Conservation (phyloP, 1,140 invertebrate species). For the Bombus difficillimus region DNA sequence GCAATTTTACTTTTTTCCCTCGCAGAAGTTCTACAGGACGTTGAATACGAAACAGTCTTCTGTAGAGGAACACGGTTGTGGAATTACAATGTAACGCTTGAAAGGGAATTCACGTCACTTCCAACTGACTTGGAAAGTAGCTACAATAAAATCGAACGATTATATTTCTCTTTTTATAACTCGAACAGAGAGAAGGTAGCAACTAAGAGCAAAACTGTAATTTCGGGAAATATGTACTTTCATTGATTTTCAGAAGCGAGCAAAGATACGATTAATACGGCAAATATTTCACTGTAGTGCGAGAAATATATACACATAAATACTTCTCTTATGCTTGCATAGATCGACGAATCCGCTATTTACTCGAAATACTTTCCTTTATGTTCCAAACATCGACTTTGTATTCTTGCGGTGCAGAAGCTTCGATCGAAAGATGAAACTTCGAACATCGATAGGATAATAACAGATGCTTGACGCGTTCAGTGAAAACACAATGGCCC, state of each 20-base stretch:
- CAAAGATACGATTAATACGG: not conserved
- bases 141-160: not conserved
- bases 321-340: not conserved
- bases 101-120: slow-evolving; percentile 17
- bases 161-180: not conserved
- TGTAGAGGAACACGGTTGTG: not conserved
- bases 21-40: not conserved
- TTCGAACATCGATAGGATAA: not conserved
- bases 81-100: slow-evolving; percentile 24
- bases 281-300: not conserved
- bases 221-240: not conserved
- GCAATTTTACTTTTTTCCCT: not conserved
- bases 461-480: not conserved
- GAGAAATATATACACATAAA: not conserved
- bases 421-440: not conserved
- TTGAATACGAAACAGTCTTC: not conserved
- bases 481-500: not conserved
- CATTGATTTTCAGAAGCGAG: not conserved
- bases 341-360: not conserved
- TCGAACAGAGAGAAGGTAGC: not conserved
- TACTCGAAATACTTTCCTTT: not conserved
- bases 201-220: not conserved
- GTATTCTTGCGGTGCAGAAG: not conserved
- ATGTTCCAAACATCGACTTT: not conserved
- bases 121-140: not conserved